Evolutionary conservation across 2,797 vertebrate species (phyloP), one percentile per base, ranked within the genome.

Genomic region (Holocentrus rufus): DNA sequence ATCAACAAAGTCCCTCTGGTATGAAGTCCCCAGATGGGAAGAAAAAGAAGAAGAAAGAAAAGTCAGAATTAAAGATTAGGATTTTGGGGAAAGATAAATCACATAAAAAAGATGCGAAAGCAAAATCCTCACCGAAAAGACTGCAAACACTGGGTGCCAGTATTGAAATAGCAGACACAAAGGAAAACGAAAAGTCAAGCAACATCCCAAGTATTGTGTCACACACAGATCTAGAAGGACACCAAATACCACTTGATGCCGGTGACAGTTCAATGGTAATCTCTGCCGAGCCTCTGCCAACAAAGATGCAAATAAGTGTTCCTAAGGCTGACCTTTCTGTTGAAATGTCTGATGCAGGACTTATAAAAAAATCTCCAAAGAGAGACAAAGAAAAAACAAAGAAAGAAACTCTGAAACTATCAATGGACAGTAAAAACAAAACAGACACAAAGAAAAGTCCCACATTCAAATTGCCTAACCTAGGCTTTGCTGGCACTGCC

Each of bases 61-160:
- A 54, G 49, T 93, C 93, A 23, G 92, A 94, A 85, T 85, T 94
- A 65, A 93, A 93, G 81, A 54, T 93, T 3, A 92, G 83, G 76
- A 88, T 94, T 79, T 31, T 87, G 65, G 91, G 91, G 39, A 94
- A 91, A 66, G 93, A 94, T 11, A 93, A 90, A 82, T 76, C 72
- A 5, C 74, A 84, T 15, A 92, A 92, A 68, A 89, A 92, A 79
- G 87, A 91, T 4, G 20, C 69, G 62, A 88, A 89, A 84, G 57
- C 66, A 18, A 91, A 91, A 87, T 81, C 81, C 0, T 92, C 88
- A 46, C 90, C 90, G 18, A 89, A 92, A 84, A 88, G 86, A 60
- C 77, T 93, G n/a, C 90, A 90, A 77, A 90, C 90, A 5, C 81
- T 91, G 4, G 88, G 91, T 34, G 90, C 87, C 74, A 91, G 91